phyloP scores from a whole-genome alignment of 2,113 vertebrate species.

The Canis aureus region DNA sequence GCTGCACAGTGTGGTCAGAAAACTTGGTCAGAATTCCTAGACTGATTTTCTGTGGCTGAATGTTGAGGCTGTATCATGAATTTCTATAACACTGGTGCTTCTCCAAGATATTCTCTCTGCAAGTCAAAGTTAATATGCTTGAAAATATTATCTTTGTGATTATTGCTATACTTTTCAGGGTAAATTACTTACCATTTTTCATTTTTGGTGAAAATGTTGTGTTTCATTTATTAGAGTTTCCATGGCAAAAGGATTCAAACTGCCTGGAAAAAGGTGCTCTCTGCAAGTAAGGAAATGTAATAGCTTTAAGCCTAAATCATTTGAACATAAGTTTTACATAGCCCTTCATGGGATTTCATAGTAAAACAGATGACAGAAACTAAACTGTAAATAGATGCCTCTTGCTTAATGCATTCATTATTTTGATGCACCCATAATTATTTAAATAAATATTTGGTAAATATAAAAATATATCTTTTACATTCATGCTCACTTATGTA shows the following conservation, averaged over 20 bases:
- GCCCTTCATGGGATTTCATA: neutral
- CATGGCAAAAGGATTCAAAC: neutral
- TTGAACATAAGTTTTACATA: neutral
- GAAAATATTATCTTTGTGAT: conserved; percentile 3
- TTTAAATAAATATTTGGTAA: neutral
- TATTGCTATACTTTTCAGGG: neutral
- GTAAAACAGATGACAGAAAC: neutral
- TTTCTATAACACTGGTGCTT: neutral
- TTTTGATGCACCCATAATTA: neutral
- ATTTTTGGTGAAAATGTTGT: conserved; percentile 15
- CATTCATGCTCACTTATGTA: neutral
- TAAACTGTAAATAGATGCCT: neutral
- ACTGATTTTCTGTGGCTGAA: neutral
- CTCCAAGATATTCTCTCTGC: neutral
- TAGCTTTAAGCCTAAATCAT: neutral
- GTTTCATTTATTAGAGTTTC: conserved; percentile 10
- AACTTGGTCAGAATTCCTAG: neutral
- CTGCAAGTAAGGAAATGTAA: neutral
- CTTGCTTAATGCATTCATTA: neutral
- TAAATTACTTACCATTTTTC: neutral
- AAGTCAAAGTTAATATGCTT: neutral
- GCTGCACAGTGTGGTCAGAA: neutral
- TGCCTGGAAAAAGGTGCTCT: neutral
- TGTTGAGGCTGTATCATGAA: neutral
- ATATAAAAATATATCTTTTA: neutral